Evolutionary conservation across 2,797 vertebrate genomes (phyloP).

Genomic region (Loriculus beryllinus): DNA sequence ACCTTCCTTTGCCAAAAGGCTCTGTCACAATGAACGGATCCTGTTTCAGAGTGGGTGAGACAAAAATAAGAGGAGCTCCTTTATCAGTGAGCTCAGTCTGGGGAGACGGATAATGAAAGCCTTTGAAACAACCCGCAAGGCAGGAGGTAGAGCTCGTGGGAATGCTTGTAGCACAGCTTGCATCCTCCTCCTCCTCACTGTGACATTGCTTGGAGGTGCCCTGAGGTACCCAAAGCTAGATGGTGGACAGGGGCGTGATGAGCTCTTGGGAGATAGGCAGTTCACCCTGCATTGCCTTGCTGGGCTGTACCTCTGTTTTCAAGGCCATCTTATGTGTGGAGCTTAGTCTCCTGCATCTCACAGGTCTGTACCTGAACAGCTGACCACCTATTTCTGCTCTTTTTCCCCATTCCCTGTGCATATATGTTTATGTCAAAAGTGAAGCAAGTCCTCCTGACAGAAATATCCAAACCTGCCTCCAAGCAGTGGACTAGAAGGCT

Average conservation of each 20-base stretch:
- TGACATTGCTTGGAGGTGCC: neutral
- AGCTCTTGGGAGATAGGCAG: neutral
- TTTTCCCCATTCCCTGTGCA: neutral
- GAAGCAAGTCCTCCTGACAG: conserved; percentile 8
- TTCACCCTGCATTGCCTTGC: accelerated
- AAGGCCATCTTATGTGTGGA: neutral
- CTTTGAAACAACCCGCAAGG: conserved; percentile 64
- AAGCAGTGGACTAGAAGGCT: conserved; percentile 63
- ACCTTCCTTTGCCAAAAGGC: conserved; percentile 49
- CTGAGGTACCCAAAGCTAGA: neutral
- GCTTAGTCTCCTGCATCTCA: neutral
- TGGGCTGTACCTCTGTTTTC: neutral
- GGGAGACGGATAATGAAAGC: conserved; percentile 54
- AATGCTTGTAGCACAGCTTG: conserved; percentile 71
- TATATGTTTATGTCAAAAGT: neutral
- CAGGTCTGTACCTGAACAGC: neutral
- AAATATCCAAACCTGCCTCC: conserved; percentile 67
- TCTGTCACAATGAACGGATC: conserved; percentile 22
- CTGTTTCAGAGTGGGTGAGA: conserved; percentile 64
- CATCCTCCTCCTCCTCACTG: conserved; percentile 64
- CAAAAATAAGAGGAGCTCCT: conserved; percentile 56
- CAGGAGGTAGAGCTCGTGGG: conserved; percentile 29
- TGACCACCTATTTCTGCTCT: neutral
- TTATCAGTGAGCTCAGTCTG: conserved; percentile 65
- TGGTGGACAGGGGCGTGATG: neutral